These are phyloP conservation scores for Centruroides sculpturatus DNA, from an alignment of 1,140 invertebrate genomes.

Conservation along the genomic window DNA sequence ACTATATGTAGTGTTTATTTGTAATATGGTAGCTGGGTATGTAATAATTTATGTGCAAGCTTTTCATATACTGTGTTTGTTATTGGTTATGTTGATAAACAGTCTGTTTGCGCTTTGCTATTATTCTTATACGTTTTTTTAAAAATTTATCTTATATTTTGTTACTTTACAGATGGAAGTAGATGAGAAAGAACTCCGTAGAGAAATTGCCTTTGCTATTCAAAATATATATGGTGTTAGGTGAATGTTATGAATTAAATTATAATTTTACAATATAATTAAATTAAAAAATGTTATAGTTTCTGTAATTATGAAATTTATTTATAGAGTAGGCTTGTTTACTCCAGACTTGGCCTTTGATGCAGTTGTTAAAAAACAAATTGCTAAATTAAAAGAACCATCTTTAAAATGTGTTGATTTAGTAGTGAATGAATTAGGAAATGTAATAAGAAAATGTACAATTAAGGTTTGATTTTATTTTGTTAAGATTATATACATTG, in stretches of 20 bases:
- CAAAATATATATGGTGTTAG: slow-evolving; percentile 88
- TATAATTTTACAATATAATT: too few species aligned
- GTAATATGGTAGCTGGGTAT: too few species aligned
- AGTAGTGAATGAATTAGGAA: slow-evolving; percentile 77
- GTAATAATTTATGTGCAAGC: too few species aligned
- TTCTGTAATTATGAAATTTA: not conserved
- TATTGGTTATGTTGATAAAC: too few species aligned
- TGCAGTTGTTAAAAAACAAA: slow-evolving; percentile 98
- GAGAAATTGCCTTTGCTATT: slow-evolving; percentile 97
- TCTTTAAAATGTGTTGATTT: slow-evolving; percentile 95
- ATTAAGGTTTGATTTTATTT: slow-evolving; percentile 39
- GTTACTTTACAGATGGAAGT: slow-evolving; percentile 54
- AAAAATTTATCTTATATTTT: too few species aligned
- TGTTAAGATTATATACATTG: not conserved
- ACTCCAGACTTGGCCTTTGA: slow-evolving; percentile 99
- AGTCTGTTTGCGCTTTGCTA: too few species aligned
- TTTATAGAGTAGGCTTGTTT: slow-evolving; percentile 68
- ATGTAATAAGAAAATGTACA: slow-evolving; percentile 83
- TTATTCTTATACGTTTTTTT: too few species aligned
- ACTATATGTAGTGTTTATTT: too few species aligned
- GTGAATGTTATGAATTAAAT: not conserved
- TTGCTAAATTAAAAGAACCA: slow-evolving; percentile 86
- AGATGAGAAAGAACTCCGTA: slow-evolving; percentile 91
- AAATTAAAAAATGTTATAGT: too few species aligned
- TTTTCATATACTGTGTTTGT: too few species aligned